Percentiles rank a stretch among this genome's conserved stretches.
These are phyloP conservation scores for Chrysopilus asiliformis DNA, from an alignment of 2,888 invertebrate species.

Conservation along the genomic window DNA sequence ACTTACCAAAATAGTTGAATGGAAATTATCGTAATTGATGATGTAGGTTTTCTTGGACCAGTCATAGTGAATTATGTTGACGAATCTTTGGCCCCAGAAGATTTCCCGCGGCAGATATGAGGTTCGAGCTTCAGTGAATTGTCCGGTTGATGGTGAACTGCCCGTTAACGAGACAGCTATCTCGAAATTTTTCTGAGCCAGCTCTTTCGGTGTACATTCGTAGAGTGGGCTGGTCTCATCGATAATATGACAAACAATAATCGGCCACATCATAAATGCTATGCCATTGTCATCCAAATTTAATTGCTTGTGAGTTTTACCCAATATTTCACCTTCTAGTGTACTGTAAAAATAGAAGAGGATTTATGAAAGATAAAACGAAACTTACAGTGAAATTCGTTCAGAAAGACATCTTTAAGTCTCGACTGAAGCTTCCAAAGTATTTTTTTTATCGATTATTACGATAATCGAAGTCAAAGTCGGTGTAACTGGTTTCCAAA, in stretches of 20 bases:
- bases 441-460: too few species aligned
- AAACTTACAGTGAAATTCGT: not conserved
- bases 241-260: constrained; percentile 73
- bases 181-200: constrained; percentile 62
- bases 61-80: constrained; percentile 48
- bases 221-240: constrained; percentile 64
- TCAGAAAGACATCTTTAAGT: not conserved
- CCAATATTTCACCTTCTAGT: constrained; percentile 55
- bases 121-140: constrained; percentile 55
- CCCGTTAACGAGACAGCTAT: constrained; percentile 73
- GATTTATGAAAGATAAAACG: constrained; percentile 28
- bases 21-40: constrained; percentile 31
- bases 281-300: constrained; percentile 51
- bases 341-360: constrained; percentile 32
- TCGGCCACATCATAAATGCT: constrained; percentile 72
- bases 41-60: constrained; percentile 44
- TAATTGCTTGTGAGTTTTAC: constrained; percentile 58
- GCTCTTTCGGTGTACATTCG: constrained; percentile 61
- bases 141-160: constrained; percentile 61
- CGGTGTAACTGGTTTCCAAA: too few species aligned
- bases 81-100: constrained; percentile 71
- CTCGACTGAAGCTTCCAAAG: too few species aligned
- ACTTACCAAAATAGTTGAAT: constrained; percentile 29
- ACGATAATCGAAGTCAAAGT: too few species aligned
- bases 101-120: constrained; percentile 72